Evolutionary conservation across 2,113 vertebrate species (phyloP).

Genomic region (Grantiella picta): DNA sequence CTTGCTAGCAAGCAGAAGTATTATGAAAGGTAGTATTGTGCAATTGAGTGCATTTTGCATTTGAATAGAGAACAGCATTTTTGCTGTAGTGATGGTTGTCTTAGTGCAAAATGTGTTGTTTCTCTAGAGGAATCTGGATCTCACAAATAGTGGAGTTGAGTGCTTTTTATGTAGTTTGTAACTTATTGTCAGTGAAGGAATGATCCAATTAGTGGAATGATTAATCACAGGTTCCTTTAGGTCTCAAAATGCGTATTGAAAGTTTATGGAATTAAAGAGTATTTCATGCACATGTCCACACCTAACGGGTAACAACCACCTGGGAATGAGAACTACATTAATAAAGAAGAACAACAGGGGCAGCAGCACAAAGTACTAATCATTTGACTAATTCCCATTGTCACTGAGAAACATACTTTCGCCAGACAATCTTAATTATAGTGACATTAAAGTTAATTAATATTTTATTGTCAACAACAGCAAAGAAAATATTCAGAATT

Average conservation of each 20-base stretch:
- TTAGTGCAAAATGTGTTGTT: neutral
- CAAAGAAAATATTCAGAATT: constrained; percentile 13
- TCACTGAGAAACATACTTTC: constrained; percentile 31
- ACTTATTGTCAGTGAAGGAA: constrained; percentile 44
- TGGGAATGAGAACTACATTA: neutral
- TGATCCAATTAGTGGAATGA: constrained; percentile 54
- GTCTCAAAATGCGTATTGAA: neutral
- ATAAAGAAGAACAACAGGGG: neutral
- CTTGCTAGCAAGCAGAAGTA: neutral
- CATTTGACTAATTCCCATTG: constrained; percentile 57
- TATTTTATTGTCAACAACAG: constrained; percentile 43
- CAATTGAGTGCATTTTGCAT: neutral
- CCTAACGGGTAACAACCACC: neutral
- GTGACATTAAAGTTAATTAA: constrained; percentile 37
- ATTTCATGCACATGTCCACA: constrained; percentile 26
- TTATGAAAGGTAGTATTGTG: neutral
- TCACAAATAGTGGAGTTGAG: neutral
- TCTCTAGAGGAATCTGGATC: constrained; percentile 16
- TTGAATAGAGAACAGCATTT: neutral
- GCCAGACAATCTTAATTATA: constrained; percentile 49
- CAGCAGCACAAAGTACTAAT: constrained; percentile 27
- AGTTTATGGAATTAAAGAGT: constrained; percentile 6
- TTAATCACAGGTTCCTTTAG: constrained; percentile 46
- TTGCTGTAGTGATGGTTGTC: neutral
- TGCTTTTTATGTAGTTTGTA: constrained; percentile 4